Base-by-base conservation (phyloP, 2,113 vertebrate genomes). In the Nyctereutes procyonoides region DNA sequence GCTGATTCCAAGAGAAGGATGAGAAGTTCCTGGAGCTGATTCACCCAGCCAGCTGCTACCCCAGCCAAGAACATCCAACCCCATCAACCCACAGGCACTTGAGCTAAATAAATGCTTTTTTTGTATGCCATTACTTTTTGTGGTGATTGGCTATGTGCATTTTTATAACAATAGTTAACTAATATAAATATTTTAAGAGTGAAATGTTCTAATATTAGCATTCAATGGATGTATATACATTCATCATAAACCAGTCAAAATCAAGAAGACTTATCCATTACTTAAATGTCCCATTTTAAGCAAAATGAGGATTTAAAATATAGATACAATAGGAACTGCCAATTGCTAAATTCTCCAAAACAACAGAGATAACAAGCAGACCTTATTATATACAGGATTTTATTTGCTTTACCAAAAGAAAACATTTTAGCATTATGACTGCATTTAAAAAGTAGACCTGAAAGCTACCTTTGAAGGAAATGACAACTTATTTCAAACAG, bases 401-500 rank as follows among this genome's bases (percentile, higher is more conserved):
- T 2, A 63, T 56, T 74, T 73, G 4, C 12, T 92, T 95, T 92
- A 55, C 24, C 35, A 86, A 94, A 97, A 87, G 28, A 87, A 79
- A 24, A 16, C 13, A 93, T 43, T 79, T 95, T 56, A 53, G 11
- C 13, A 67, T 17, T 15, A 65, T 55, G 32, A 53, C 17, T 81
- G 3, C 53, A 84, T 80, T 58, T 38, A 8, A 8, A 58, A 67
- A 51, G 28, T 38, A 62, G 13, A 76, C 1, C 13, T 69, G 19
- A 79, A 93, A 16, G 15, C 17, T 56, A 35, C 17, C 38, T 96
- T 83, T 48, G 38, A 95, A 95, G 8, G 3, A 0, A 24, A 81
- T 62, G 51, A 87, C 82, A 98, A 96, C 88, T 96, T 93, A 79
- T 96, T 89, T 97, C 97, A 97, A 95, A 97, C 79, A 93, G 63